A percentile compares a stretch with the other conserved stretches of the same genome.
Conservation (phyloP, 2,797 vertebrate genomes). For the Lacerta viridis region DNA sequence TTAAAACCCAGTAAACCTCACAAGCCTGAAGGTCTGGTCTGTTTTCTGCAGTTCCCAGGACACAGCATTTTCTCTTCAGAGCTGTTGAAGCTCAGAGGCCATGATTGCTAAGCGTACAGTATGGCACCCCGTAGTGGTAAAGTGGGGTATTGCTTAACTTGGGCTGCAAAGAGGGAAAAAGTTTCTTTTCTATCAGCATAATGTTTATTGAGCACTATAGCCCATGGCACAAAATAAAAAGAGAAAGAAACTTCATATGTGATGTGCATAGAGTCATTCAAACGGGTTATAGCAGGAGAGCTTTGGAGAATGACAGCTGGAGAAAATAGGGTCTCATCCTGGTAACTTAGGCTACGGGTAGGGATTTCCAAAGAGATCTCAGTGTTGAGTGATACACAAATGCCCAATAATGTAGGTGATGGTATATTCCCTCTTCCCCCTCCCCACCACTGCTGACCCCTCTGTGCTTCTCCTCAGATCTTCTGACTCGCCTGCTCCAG, state of each 20-base stretch:
- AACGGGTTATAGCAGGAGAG: not conserved
- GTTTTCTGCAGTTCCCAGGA: not conserved
- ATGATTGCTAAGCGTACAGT: not conserved
- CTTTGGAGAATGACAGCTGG: not conserved
- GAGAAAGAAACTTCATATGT: not conserved
- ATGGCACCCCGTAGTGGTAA: not conserved
- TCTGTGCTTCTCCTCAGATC: constrained; percentile 21
- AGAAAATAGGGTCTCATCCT: not conserved
- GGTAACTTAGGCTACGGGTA: not conserved
- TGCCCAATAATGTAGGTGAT: not conserved
- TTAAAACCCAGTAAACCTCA: not conserved
- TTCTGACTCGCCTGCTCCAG: not conserved
- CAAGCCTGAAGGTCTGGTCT: not conserved
- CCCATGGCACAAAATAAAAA: too few species aligned
- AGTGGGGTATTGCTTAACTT: not conserved
- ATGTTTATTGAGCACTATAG: not conserved
- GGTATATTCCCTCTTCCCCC: not conserved
- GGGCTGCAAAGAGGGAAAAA: not conserved
- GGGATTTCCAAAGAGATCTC: not conserved
- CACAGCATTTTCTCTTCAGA: not conserved
- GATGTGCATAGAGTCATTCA: not conserved
- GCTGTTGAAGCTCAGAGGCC: not conserved
- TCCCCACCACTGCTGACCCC: not conserved
- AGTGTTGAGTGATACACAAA: not conserved
- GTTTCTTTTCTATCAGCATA: not conserved